Base-by-base conservation (phyloP, 2,797 vertebrate genomes). In the Galago senegalensis region DNA sequence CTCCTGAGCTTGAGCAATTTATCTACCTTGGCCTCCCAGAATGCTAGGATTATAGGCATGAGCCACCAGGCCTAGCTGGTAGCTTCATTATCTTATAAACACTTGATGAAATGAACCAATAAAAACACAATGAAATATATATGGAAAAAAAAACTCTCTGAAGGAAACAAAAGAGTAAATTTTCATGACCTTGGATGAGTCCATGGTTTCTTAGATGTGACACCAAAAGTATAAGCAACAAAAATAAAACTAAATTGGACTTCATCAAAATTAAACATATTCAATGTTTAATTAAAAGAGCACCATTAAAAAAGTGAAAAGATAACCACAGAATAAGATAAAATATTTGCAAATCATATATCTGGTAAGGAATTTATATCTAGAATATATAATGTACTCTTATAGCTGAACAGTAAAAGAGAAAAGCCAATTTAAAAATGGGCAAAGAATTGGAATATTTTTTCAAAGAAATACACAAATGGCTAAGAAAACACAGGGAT, bases 181-280 rank as follows among this genome's bases (percentile, higher is more conserved):
- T 37, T 46, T 75, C 7, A 27, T 73, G n/a, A 14, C 14, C 25
- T 60, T 63, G n/a, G 46, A 73, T 63, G 49, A 87, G 84, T 65
- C 65, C 63, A 63, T 25, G 20, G n/a, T 81, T 87, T 61, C 56
- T 81, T 53, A 87, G n/a, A 31, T 58, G 65, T 27, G 37, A 77
- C 49, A 77, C 34, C 58, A 56, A 77, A 60, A 11, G 21, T 23
- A 69, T 12, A 76, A 85, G 25, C 14, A 40, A 92, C 20, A 43
- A 27, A 65, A 92, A n/a, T 20, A 85, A 67, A 67, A 77, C 29
- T 14, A 46, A 56, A 67, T 56, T 58, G 34, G 60, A 69, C 34
- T 87, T 87, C 23, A 63, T 49, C 29, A 61, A 87, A 72, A 93
- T 93, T 81, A 53, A 63, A 93, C 80, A 80, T 49, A 34, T 73